Evolutionary conservation across 2,797 vertebrate species (phyloP).

Genomic region (Morelia viridis): DNA sequence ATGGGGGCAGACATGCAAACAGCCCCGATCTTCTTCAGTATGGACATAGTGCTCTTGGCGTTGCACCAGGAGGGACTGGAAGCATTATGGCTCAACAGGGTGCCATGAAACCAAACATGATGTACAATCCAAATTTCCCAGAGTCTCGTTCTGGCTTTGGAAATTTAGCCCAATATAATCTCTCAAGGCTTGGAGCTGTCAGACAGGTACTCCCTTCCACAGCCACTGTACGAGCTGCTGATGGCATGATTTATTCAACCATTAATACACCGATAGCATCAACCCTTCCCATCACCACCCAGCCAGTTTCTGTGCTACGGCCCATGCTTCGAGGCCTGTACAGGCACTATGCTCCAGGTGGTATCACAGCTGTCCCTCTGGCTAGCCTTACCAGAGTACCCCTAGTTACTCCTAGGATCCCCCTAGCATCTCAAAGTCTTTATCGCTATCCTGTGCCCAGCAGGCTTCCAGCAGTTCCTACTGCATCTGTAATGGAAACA

Average conservation of each 20-base stretch:
- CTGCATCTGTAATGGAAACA: slow-evolving; percentile 79
- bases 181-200: slow-evolving; percentile 82
- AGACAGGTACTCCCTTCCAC: slow-evolving; percentile 88
- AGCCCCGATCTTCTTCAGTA: slow-evolving; percentile 86
- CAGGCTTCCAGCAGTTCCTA: slow-evolving; percentile 73
- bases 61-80: slow-evolving; percentile 74
- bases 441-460: slow-evolving; percentile 84
- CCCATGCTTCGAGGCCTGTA: slow-evolving; percentile 89
- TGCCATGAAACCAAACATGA: slow-evolving; percentile 82
- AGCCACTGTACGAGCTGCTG: slow-evolving; percentile 86
- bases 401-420: slow-evolving; percentile 84
- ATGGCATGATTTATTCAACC: slow-evolving; percentile 99
- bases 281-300: slow-evolving; percentile 98
- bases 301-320: slow-evolving; percentile 87
- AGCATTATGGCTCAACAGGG: slow-evolving; percentile 76
- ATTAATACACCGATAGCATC: slow-evolving; percentile 98
- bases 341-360: slow-evolving; percentile 83
- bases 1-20: slow-evolving; percentile 83
- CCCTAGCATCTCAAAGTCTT: slow-evolving; percentile 81
- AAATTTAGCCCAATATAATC: slow-evolving; percentile 76
- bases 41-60: slow-evolving; percentile 74
- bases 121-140: slow-evolving; percentile 84
- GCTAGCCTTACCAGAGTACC: slow-evolving; percentile 91
- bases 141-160: slow-evolving; percentile 86
- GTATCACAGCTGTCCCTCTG: slow-evolving; percentile 88